Evolutionary conservation across 2,113 vertebrate species (phyloP).

Genomic region (Ivindomyrus marchei): DNA sequence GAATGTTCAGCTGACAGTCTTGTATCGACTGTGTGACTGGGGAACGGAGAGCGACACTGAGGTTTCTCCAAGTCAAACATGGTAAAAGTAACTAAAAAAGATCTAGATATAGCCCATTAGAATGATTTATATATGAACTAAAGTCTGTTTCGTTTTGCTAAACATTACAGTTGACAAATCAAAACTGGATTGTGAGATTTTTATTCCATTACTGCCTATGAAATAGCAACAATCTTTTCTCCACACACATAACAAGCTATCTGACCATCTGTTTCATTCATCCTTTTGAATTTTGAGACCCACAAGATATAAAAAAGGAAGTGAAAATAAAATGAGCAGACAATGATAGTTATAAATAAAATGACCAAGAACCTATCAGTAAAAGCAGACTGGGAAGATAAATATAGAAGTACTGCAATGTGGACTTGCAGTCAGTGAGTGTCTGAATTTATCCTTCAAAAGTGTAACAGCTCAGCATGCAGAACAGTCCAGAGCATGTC

Average conservation of each 20-base stretch:
- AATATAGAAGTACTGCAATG: not conserved
- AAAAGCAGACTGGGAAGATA: not conserved
- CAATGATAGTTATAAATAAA: not conserved
- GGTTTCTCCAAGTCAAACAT: not conserved
- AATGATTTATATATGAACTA: not conserved
- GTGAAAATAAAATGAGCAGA: not conserved
- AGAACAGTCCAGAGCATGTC: not conserved
- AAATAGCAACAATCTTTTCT: not conserved
- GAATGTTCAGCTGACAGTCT: not conserved
- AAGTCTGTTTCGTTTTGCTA: not conserved
- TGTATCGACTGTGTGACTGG: not conserved
- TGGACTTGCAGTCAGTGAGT: not conserved
- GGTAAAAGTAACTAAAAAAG: not conserved
- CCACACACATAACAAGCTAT: not conserved
- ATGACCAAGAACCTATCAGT: not conserved
- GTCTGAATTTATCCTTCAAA: not conserved
- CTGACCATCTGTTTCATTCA: not conserved
- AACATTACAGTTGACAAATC: not conserved
- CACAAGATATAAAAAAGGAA: not conserved
- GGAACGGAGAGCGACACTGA: not conserved
- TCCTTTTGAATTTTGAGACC: not conserved
- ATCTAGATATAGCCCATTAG: not conserved
- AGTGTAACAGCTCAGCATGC: not conserved
- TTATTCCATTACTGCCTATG: not conserved
- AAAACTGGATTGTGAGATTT: not conserved